Evolutionary conservation across 2,113 vertebrate genomes (phyloP), one percentile per base, ranked within the genome.

Genomic region (Phalacrocorax carbo): DNA sequence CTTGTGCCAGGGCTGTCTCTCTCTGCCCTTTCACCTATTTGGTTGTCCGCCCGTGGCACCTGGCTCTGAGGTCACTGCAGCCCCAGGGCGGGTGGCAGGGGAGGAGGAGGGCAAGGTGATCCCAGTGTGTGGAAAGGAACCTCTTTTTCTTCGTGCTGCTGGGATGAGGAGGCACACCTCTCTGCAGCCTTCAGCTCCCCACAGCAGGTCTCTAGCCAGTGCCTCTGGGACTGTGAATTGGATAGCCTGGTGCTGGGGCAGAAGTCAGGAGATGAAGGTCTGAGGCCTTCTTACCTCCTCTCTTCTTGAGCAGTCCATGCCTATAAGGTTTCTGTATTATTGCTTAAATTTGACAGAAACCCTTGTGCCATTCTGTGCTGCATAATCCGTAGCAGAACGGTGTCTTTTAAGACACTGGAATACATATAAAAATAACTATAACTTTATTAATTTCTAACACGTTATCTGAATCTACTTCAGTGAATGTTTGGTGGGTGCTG

Each of bases 91-190:
- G 15, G 7, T 58, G 42, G 32, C 32, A 51, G 57, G 30, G 36
- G 18, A 87, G 77, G 34, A 69, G 60, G 54, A 66, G 11, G 48
- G 22, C 30, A 80, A 72, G n/a, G 44, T 2, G 10, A 14, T 42
- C 0, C 1, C 21, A 14, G 8, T 12, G 11, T 48, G 3, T 36
- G 36, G 4, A 54, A 36, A 15, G 11, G 22, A 4, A 32, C 30
- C 6, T 55, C 23, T 75, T 77, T 78, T 26, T n/a, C 21, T 58
- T 51, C 1, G 3, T 62, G 27, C 20, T 64, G 19, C 48, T 64
- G 34, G 19, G 55, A 54, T 2, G 5, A 82, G 70, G 38, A 54
- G 21, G 11, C 29, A 49, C 23, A 68, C 13, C 4, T 13, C 2
- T 0, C 60, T 54, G 48, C 30, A 64, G 52, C 10, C 17, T 55